phyloP scores from a whole-genome alignment of 35 echinoderm and acorn worm genomes.

The Diadema setosum region DNA sequence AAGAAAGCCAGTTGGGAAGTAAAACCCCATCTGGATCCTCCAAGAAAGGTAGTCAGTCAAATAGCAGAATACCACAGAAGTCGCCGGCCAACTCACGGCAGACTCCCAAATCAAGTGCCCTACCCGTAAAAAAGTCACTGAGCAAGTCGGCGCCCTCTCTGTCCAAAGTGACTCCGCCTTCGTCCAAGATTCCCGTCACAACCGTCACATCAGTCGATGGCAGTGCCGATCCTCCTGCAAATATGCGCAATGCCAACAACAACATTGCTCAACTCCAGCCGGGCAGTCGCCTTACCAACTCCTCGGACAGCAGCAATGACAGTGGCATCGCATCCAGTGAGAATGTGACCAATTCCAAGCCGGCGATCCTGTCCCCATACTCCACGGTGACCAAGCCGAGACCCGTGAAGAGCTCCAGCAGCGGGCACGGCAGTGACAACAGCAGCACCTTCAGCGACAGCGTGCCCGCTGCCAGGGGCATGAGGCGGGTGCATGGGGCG shows the following conservation, averaged over 20 bases:
- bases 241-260: constrained; percentile 54
- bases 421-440: constrained; percentile 97
- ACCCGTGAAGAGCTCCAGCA: constrained; percentile 66
- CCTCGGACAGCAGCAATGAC: constrained; percentile 96
- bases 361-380: constrained; percentile 89
- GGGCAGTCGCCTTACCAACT: constrained; percentile 80
- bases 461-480: constrained; percentile 24
- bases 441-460: constrained; percentile 94
- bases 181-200: constrained; percentile 34
- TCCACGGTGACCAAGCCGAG: constrained; percentile 93
- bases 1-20: constrained; percentile 52
- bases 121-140: constrained; percentile 64
- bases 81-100: background rate
- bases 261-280: constrained; percentile 43
- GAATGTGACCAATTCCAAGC: constrained; percentile 58
- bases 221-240: background rate
- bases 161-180: constrained; percentile 7
- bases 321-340: constrained; percentile 95
- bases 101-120: constrained; percentile 54
- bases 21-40: constrained; percentile 71
- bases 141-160: constrained; percentile 83
- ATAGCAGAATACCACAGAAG: constrained; percentile 79
- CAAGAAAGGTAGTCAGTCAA: constrained; percentile 52
- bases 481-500: constrained; percentile 44
- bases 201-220: background rate